These are phyloP conservation scores for Chrysolina americana DNA, from an alignment of 2,888 invertebrate genomes.

Conservation along the genomic window DNA sequence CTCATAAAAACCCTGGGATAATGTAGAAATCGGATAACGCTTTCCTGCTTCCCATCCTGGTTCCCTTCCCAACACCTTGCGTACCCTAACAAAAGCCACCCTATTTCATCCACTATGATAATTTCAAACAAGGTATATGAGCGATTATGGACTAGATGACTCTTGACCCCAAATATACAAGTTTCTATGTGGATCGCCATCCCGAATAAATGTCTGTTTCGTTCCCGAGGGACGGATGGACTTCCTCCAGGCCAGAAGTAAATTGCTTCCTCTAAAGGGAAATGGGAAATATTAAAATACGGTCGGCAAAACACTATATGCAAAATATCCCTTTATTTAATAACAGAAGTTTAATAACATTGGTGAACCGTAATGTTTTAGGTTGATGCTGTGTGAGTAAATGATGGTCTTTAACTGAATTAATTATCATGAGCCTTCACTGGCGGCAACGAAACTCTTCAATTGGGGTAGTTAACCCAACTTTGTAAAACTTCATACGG, in stretches of 20 bases:
- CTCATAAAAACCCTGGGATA: no score
- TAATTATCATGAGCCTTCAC: neutral
- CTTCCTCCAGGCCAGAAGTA: slow-evolving; percentile 19
- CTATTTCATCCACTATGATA: neutral
- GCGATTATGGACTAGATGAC: slow-evolving; percentile 29
- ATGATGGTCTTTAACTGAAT: neutral
- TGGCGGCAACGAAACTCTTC: neutral
- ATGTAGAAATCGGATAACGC: no score
- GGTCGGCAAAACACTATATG: slow-evolving; percentile 30
- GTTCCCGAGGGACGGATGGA: slow-evolving; percentile 5
- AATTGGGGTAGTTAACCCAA: neutral
- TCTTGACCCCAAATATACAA: slow-evolving; percentile 7
- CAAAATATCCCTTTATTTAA: slow-evolving; percentile 42
- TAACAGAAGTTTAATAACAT: slow-evolving; percentile 35
- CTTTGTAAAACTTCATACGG: no score
- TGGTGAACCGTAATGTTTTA: slow-evolving; percentile 21
- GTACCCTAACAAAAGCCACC: neutral
- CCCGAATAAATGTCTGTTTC: slow-evolving; percentile 11
- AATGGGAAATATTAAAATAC: slow-evolving; percentile 36
- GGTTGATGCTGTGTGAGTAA: neutral
- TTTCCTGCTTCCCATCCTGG: no score
- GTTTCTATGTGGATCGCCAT: slow-evolving; percentile 15
- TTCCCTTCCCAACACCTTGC: neutral
- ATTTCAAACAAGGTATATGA: slow-evolving; percentile 16
- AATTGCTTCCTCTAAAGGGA: slow-evolving; percentile 35